Conservation (phyloP, 2,797 vertebrate genomes). For the Myotis daubentonii region DNA sequence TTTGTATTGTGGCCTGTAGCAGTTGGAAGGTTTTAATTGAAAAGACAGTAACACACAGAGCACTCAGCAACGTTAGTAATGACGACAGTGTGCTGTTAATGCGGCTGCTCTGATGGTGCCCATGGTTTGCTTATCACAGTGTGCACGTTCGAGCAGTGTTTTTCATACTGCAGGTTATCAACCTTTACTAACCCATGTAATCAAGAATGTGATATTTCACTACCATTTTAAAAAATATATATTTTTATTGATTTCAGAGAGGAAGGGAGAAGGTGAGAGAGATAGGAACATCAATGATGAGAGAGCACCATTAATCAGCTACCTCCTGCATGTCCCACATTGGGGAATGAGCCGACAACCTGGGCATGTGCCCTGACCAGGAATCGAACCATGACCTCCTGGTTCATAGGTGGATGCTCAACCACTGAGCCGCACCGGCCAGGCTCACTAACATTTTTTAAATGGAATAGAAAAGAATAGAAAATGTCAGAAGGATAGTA, state of each 20-base stretch:
- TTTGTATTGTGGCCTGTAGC: background rate
- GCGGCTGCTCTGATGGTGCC: background rate
- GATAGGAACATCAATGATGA: too few species aligned
- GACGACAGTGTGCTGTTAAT: background rate
- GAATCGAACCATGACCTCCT: too few species aligned
- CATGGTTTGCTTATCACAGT: background rate
- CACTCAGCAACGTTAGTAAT: background rate
- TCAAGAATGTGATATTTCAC: background rate
- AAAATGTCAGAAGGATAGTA: background rate
- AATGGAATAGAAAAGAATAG: background rate
- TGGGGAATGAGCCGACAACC: too few species aligned
- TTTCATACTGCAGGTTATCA: background rate
- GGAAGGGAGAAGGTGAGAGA: too few species aligned
- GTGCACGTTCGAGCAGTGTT: background rate
- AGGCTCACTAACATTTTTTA: background rate
- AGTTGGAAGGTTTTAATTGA: conserved; percentile 63
- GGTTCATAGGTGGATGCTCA: too few species aligned
- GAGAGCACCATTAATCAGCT: too few species aligned
- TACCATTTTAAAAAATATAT: background rate
- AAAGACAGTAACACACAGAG: conserved; percentile 48
- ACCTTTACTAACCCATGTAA: background rate
- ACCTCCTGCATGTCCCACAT: too few species aligned
- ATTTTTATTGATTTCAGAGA: too few species aligned
- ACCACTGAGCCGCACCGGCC: too few species aligned
- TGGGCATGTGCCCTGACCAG: too few species aligned